Base-by-base conservation (phyloP, 1,140 invertebrate genomes). In the Mylabris phalerata region DNA sequence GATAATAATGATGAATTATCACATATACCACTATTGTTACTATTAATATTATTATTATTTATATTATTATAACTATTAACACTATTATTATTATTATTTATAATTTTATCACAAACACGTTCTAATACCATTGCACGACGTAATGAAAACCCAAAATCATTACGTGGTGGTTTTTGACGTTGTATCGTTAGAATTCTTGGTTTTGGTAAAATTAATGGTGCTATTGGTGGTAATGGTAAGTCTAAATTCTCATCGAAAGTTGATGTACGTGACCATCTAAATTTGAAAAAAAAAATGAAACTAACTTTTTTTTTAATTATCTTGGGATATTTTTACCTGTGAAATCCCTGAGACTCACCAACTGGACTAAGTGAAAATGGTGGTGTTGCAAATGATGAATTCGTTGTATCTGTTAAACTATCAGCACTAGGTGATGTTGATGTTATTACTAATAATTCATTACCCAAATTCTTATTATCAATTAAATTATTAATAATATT, bases 71-170 rank as follows among this genome's bases (percentile, higher is more conserved):
- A 44, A n/a, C 39, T 43, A 44, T 39, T 43, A 27, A 13, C 44
- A 45, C 52, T 43, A 7, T 43, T 13, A 39, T 47, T 10, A 40
- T 10, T 10, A 40, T 10, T 40, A 38, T 13, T 46, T n/a, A 27
- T 40, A 13, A 24, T 11, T 39, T 55, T 47, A 10, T 43, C 52
- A n/a, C 39, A 42, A 27, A 13, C 44, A 45, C 86, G 77, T 69
- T 89, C 86, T 50, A 92, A 80, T 42, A 90, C 82, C 71, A 91
- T 86, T 3, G 90, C 90, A 63, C 93, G 83, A n/a, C 94, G 82
- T 48, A 98, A 77, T 43, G 91, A 95, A 70, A 98, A 97, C 1
- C 95, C 95, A 74, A 97, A 98, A 74, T 96, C 95, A 61, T 90
- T 93, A 52, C 88, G 79, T 2, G 91, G 87, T 13, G 88, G 83